These are phyloP conservation scores for Sphaerophoria rueppellii DNA, from an alignment of 2,888 invertebrate genomes.

Conservation along the genomic window DNA sequence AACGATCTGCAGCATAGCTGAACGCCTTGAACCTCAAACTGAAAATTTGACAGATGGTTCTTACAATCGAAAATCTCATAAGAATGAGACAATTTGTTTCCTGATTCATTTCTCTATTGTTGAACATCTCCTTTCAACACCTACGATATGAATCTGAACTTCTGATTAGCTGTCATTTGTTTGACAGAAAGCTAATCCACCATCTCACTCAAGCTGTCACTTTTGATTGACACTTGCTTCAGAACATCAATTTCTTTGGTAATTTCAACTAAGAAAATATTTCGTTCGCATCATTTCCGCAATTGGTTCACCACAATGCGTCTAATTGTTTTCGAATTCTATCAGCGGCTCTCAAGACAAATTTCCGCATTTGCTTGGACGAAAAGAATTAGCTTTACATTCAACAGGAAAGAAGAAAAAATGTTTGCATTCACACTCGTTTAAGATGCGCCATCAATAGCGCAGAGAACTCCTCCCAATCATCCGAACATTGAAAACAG, in stretches of 20 bases:
- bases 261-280: slow-evolving; percentile 28
- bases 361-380: slow-evolving; percentile 60
- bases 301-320: slow-evolving; percentile 46
- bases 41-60: background rate
- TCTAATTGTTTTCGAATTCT: slow-evolving; percentile 68
- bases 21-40: background rate
- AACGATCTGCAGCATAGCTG: too few relatives aligned
- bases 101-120: background rate
- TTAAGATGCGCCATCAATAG: slow-evolving; percentile 59
- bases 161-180: slow-evolving; percentile 63
- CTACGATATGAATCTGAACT: background rate
- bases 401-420: slow-evolving; percentile 24
- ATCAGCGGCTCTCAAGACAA: slow-evolving; percentile 53
- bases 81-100: background rate
- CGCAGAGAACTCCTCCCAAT: slow-evolving; percentile 54
- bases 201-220: slow-evolving; percentile 41
- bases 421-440: slow-evolving; percentile 35
- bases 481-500: slow-evolving; percentile 57
- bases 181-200: slow-evolving; percentile 45
- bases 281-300: slow-evolving; percentile 63
- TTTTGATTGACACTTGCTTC: slow-evolving; percentile 56
- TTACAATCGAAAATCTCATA: background rate
- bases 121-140: background rate
- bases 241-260: slow-evolving; percentile 47
- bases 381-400: slow-evolving; percentile 62